A percentile compares a stretch with the other conserved stretches of the same genome.
These are phyloP conservation scores for Scophthalmus maximus DNA, from an alignment of 2,113 vertebrate species.

Conservation along the genomic window DNA sequence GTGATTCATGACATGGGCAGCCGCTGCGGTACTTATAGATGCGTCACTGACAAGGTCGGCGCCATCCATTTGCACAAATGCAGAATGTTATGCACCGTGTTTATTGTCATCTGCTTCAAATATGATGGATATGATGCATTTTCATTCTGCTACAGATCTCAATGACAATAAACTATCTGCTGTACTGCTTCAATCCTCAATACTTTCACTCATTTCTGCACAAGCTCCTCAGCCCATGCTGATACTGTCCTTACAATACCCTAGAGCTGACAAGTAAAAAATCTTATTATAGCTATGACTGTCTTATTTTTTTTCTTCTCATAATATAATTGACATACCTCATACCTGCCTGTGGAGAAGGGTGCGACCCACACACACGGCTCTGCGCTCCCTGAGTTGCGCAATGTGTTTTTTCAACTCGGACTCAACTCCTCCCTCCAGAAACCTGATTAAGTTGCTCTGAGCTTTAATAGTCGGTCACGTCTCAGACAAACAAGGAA, in stretches of 20 bases:
- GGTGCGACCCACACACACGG: slow-evolving; percentile 9
- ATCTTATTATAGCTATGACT: background rate
- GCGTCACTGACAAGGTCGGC: background rate
- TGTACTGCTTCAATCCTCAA: background rate
- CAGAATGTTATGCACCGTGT: background rate
- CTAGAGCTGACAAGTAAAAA: too few species aligned
- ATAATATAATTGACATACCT: background rate
- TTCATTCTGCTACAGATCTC: background rate
- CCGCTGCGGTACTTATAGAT: background rate
- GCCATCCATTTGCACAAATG: background rate
- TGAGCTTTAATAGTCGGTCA: background rate
- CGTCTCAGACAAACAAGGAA: background rate
- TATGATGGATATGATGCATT: background rate
- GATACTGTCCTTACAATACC: too few species aligned
- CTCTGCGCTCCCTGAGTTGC: background rate
- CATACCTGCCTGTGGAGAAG: slow-evolving; percentile 6
- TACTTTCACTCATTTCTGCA: background rate
- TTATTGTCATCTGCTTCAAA: background rate
- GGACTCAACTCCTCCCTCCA: background rate
- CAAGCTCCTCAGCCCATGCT: background rate
- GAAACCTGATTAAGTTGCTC: background rate
- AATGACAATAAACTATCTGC: background rate
- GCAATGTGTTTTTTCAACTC: background rate
- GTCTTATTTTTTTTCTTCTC: background rate
- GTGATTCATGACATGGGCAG: background rate